Evolutionary conservation across 92 coral and sea anemone genomes (phyloP).

Genomic region (Epizoanthus ramosus): DNA sequence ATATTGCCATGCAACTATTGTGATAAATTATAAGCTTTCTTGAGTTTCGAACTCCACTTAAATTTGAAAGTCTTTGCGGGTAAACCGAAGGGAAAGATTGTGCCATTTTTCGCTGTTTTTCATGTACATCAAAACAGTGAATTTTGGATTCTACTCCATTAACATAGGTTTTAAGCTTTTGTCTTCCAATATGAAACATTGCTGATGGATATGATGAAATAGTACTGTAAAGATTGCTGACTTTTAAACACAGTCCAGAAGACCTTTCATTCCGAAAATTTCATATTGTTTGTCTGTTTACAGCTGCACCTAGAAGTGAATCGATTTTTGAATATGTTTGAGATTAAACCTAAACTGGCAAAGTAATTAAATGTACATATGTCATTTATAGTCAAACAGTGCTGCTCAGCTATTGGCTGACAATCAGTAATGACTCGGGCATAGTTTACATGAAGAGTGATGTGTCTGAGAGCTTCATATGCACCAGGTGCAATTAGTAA

Average conservation of each 20-base stretch:
- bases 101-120: conserved; percentile 9
- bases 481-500: conserved; percentile 36
- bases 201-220: background rate
- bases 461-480: conserved; percentile 1
- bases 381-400: background rate
- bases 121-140: conserved; percentile 27
- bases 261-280: background rate
- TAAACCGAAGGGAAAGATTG: conserved; percentile 7
- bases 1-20: conserved; percentile 23
- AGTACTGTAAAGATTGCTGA: background rate
- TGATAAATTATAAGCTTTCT: conserved; percentile 24
- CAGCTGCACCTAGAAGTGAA: background rate
- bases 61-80: conserved; percentile 6
- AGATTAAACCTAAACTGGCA: background rate
- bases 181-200: conserved; percentile 35
- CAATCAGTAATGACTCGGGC: background rate
- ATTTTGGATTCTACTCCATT: conserved; percentile 31
- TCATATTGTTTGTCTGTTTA: background rate
- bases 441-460: conserved; percentile 31
- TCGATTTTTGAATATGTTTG: background rate
- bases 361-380: background rate
- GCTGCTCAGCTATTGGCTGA: conserved; percentile 19
- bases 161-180: conserved; percentile 29
- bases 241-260: background rate
- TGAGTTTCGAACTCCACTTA: conserved; percentile 7